Evolutionary conservation across 2,797 vertebrate genomes (phyloP).

Genomic region (Mastacembelus armatus): DNA sequence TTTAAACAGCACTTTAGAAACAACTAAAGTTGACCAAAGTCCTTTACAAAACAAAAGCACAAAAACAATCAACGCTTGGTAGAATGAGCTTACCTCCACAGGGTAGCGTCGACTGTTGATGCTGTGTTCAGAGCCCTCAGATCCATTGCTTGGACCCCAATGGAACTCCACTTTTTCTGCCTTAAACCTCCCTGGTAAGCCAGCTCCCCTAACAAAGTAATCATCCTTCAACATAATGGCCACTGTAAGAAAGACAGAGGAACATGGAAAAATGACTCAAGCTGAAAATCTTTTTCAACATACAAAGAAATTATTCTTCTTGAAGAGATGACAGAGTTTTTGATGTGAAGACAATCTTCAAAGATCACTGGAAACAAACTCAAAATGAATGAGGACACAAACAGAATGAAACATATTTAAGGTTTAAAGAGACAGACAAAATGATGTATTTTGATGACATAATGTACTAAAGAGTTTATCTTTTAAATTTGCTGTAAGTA

Average conservation of each 20-base stretch:
- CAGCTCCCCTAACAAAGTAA: constrained; percentile 94
- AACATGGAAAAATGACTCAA: constrained; percentile 10
- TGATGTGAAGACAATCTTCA: constrained; percentile 21
- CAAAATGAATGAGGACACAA: neutral
- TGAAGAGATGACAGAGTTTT: constrained; percentile 7
- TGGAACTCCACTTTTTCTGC: constrained; percentile 98
- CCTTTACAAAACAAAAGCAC: no score
- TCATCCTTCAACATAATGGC: constrained; percentile 95
- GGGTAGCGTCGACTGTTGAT: constrained; percentile 92
- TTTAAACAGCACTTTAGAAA: no score
- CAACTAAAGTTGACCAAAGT: no score
- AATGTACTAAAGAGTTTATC: constrained; percentile 47
- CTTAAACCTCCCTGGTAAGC: constrained; percentile 94
- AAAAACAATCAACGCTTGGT: accelerated
- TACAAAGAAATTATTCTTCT: constrained; percentile 17
- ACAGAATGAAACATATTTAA: constrained; percentile 15
- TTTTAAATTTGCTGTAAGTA: constrained; percentile 42
- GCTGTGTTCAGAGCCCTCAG: constrained; percentile 95
- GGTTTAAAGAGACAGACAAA: constrained; percentile 15
- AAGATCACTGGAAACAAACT: constrained; percentile 3
- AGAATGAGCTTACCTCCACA: constrained; percentile 89
- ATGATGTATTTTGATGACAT: constrained; percentile 30
- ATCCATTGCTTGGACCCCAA: constrained; percentile 96
- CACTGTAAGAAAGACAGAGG: constrained; percentile 82
- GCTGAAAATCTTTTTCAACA: constrained; percentile 10